Evolutionary conservation across 1,140 invertebrate species (phyloP).

Genomic region (Drosophila lacteicornis): DNA sequence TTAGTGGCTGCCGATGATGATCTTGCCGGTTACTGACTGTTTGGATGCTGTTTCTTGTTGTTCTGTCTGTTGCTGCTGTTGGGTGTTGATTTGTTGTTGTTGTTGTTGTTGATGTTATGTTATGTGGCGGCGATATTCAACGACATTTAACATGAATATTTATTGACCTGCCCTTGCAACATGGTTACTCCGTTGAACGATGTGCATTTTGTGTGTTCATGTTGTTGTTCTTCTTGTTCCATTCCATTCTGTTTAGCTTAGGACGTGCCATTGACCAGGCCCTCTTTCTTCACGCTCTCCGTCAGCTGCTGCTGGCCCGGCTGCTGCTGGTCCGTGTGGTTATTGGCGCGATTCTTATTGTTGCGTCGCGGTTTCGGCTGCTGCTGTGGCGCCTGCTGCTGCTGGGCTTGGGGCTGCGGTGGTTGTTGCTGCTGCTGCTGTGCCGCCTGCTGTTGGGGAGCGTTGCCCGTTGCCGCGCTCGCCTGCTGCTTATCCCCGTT

Average conservation of each 20-base stretch:
- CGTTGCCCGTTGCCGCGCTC: slow-evolving; percentile 13
- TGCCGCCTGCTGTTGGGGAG: slow-evolving; percentile 37
- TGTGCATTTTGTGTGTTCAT: slow-evolving; percentile 55
- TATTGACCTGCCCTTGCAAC: slow-evolving; percentile 43
- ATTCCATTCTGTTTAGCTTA: slow-evolving; percentile 47
- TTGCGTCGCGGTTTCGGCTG: slow-evolving; percentile 77
- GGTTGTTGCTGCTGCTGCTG: slow-evolving; percentile 32
- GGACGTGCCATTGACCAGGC: slow-evolving; percentile 82
- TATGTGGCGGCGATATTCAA: slow-evolving; percentile 40
- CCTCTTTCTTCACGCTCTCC: slow-evolving; percentile 76
- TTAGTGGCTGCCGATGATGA: slow-evolving; percentile 49
- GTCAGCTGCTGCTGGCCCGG: slow-evolving; percentile 55
- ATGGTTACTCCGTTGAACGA: slow-evolving; percentile 44
- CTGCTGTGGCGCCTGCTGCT: slow-evolving; percentile 54
- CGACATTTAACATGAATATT: slow-evolving; percentile 65
- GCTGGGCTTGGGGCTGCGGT: slow-evolving; percentile 37
- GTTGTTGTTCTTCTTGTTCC: slow-evolving; percentile 32
- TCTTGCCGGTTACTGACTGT: slow-evolving; percentile 19
- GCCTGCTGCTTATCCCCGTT: slow-evolving; percentile 57
- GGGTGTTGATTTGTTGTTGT: slow-evolving; percentile 29
- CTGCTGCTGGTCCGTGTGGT: slow-evolving; percentile 67
- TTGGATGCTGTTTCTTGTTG: slow-evolving; percentile 29
- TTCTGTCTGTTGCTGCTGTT: slow-evolving; percentile 34
- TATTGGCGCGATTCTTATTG: slow-evolving; percentile 78
- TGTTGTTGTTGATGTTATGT: slow-evolving; percentile 28